A percentile compares a stretch with the other conserved stretches of the same genome.
Evolutionary conservation across 2,113 vertebrate genomes (phyloP).

Genomic region (Muntiacus reevesi): DNA sequence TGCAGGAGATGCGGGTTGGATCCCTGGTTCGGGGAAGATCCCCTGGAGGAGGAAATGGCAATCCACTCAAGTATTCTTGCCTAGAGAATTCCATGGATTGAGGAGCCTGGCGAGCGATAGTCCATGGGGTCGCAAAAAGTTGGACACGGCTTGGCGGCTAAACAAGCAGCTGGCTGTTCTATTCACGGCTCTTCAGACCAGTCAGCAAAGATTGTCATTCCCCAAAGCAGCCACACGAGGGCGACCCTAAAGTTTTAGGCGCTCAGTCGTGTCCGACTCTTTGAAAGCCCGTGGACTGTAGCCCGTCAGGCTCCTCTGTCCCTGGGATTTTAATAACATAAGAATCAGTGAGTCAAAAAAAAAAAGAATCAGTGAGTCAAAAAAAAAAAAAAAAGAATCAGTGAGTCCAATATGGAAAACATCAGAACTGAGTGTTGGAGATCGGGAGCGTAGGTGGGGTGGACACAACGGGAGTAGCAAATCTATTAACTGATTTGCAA

Average conservation of each 20-base stretch:
- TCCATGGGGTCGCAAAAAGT: neutral
- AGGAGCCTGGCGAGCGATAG: neutral
- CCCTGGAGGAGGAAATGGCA: neutral
- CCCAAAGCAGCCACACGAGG: neutral
- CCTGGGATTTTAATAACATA: neutral
- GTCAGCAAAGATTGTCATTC: neutral
- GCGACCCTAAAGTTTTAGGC: neutral
- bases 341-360: neutral
- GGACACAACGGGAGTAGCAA: neutral
- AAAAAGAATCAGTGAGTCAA: neutral
- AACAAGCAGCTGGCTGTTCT: neutral
- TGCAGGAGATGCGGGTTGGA: neutral
- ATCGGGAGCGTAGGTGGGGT: neutral
- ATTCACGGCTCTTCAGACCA: neutral
- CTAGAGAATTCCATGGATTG: neutral
- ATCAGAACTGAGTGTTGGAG: neutral
- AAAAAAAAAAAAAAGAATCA: no score
- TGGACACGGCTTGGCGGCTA: accelerated
- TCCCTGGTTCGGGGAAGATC: neutral
- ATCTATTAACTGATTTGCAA: neutral
- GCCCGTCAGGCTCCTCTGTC: neutral
- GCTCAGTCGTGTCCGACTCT: neutral
- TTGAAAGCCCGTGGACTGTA: neutral
- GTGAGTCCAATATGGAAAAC: neutral
- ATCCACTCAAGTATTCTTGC: neutral